Evolutionary conservation across 2,888 invertebrate species (phyloP).

Genomic region (Lasius platythorax): DNA sequence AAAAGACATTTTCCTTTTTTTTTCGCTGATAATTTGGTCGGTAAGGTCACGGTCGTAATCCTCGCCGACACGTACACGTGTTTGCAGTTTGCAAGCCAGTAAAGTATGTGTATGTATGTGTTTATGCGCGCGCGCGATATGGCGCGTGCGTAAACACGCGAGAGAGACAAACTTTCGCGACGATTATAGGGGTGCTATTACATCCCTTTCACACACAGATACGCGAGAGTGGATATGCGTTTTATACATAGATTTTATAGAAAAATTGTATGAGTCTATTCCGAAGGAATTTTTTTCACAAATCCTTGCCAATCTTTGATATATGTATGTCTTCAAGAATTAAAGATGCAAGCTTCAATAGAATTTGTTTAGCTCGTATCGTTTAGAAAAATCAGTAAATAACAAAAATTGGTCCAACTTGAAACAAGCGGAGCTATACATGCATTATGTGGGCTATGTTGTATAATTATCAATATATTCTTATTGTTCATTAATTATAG

Average conservation of each 20-base stretch:
- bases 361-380: background rate
- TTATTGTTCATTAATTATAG: background rate
- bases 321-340: background rate
- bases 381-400: background rate
- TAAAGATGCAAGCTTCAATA: background rate
- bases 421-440: background rate
- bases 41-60: constrained; percentile 75
- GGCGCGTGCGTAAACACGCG: constrained; percentile 73
- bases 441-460: background rate
- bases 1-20: constrained; percentile 1
- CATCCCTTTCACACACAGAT: constrained; percentile 24
- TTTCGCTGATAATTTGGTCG: constrained; percentile 45
- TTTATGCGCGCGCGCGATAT: constrained; percentile 36
- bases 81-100: constrained; percentile 43
- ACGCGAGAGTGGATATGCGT: constrained; percentile 13
- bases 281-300: background rate
- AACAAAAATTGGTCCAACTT: background rate
- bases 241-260: background rate
- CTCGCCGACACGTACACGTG: constrained; percentile 48
- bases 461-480: background rate
- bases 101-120: background rate
- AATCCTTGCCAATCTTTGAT: background rate
- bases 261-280: background rate
- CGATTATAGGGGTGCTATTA: constrained; percentile 64
- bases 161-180: constrained; percentile 69